Percentiles rank a stretch among this genome's conserved stretches.
phyloP scores from a whole-genome alignment of 2,888 invertebrate genomes.

The Troides helena region DNA sequence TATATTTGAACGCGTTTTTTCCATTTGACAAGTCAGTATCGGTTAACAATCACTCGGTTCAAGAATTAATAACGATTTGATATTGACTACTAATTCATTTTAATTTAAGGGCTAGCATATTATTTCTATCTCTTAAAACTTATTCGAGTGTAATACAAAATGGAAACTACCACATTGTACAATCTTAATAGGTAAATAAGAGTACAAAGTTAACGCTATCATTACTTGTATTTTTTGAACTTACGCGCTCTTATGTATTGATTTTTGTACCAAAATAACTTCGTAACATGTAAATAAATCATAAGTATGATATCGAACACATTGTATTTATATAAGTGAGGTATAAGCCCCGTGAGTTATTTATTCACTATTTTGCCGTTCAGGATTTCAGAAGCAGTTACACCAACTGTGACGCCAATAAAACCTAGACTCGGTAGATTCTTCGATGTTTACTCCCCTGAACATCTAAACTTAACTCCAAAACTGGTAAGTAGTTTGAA shows the following conservation, averaged over 20 bases:
- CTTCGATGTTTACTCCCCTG: constrained; percentile 71
- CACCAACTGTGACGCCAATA: constrained; percentile 56
- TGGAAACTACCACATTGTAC: constrained; percentile 49
- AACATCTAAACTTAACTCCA: constrained; percentile 73
- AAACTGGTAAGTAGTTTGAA: constrained; percentile 58
- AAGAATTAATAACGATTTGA: constrained; percentile 33
- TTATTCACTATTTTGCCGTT: constrained; percentile 32
- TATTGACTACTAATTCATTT: constrained; percentile 13
- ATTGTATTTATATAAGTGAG: constrained; percentile 28
- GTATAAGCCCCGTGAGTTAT: constrained; percentile 20
- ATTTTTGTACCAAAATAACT: constrained; percentile 76
- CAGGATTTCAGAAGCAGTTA: constrained; percentile 48
- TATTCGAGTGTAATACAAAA: constrained; percentile 30
- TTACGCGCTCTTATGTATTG: constrained; percentile 76
- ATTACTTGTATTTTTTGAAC: constrained; percentile 54
- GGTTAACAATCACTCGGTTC: constrained; percentile 38
- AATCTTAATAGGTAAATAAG: constrained; percentile 52
- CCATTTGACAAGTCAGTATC: constrained; percentile 35
- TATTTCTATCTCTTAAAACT: neutral
- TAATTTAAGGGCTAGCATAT: neutral
- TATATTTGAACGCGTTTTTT: constrained; percentile 15
- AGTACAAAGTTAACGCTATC: constrained; percentile 32
- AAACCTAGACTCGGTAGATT: constrained; percentile 69
- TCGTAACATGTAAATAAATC: constrained; percentile 78
- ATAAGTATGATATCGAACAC: constrained; percentile 54